Base-by-base conservation (phyloP, 2,888 invertebrate species). In the Meliscaeva auricollis region DNA sequence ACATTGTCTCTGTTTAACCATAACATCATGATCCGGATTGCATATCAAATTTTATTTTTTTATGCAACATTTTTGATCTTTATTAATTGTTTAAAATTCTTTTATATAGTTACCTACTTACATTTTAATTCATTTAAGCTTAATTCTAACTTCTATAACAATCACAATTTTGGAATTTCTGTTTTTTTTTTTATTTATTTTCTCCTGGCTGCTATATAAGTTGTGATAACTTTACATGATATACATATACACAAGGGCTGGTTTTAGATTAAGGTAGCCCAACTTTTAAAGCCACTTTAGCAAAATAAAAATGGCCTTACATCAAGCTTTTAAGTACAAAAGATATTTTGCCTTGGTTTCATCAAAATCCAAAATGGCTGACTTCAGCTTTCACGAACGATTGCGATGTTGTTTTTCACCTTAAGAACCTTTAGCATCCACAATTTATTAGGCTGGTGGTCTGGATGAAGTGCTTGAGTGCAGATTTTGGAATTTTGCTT, bases 101-200 rank as follows among this genome's bases (percentile, higher is more conserved):
- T 38, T 50, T 46, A 64, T 46, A 64, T 46, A 64, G 11, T 62
- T 26, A 62, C 30, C 64, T 46, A 64, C 64, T 64, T 64, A 44
- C 15, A 64, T 30, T 32, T 32, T 64, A 46, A 17, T 74, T 41
- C 26, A 3, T 62, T 73, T 56, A 66, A 52, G 7, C 66, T 81
- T 78, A 74, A 35, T 17, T 56, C 56, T 80, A 74, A 66, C 73
- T 74, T 52, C 64, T 73, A 60, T 73, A 68, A 85, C 69, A 79
- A 81, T 88, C 84, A 56, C 87, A 88, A 78, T 84, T 66, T 80
- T 77, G 79, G 64, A 69, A 72, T 80, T 30, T 32, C 35, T 11
- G 2, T 35, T 6, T 15, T 44, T 82, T 75, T n/a, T 76, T 78
- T 75, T 48, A 70, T 82, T 80, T 58, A 20, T 73, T 76, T 68